Evolutionary conservation across 2,113 vertebrate genomes (phyloP), one percentile per base, ranked within the genome.

Genomic region (Willisornis vidua): DNA sequence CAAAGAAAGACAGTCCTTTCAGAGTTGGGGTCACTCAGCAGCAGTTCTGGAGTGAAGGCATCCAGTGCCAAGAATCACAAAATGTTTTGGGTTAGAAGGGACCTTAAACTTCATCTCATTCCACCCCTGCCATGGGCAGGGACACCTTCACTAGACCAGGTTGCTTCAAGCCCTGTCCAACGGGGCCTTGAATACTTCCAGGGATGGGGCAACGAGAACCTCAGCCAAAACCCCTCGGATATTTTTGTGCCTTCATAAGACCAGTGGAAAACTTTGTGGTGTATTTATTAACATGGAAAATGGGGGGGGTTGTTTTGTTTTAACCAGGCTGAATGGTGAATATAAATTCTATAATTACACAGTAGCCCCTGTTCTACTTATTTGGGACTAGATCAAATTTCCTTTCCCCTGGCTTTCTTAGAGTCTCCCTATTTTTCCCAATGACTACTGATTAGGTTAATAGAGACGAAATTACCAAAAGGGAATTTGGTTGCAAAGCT

Each of bases 91-190:
- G 9, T 54, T 25, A 29, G 63, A 83, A 49, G 41, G 14, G 29
- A 62, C 14, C 29, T 71, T 22, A 23, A 49, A 71, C 2, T 15
- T 6, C 72, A 24, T 37, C 49, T 4, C 41, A 26, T 63, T 43
- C 17, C 31, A 14, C 10, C 7, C 19, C 19, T 62, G 54, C 8
- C 54, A 15, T 8, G 39, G 39, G 28, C 28, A 35, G 24, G 25
- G 19, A 13, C 29, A 48, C 12, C 17, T 76, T 15, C 39, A 16
- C 55, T 5, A 11, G 4, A 7, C n/a, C 41, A 49, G 29, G 20
- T 0, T 62, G 17, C 55, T 76, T 41, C 65, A 84, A 71, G 7
- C 9, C 25, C 6, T 0, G 0, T 57, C 57, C 12, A 23, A 0
- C 14, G 41, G 15, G 19, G 15, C 4, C 15, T 37, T 19, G 41